A percentile compares a stretch with the other conserved stretches of the same genome.
These are phyloP conservation scores for Syngnathus floridae DNA, from an alignment of 2,113 vertebrate species.

Conservation along the genomic window DNA sequence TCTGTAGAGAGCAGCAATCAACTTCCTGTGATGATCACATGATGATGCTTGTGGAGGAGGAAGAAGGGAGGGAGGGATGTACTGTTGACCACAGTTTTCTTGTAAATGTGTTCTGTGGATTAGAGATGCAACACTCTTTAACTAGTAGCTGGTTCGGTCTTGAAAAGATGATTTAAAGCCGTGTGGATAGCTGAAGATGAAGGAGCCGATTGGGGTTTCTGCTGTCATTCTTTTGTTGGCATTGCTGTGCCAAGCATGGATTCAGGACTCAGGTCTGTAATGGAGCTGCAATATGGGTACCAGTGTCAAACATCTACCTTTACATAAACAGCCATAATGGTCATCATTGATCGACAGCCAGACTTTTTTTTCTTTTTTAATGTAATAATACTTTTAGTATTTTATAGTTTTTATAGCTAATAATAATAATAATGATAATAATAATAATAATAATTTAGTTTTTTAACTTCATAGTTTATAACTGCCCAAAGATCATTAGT, in stretches of 20 bases:
- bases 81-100: background rate
- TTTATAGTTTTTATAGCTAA: too few species aligned
- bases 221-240: background rate
- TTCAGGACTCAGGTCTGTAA: slow-evolving; percentile 46
- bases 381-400: too few species aligned
- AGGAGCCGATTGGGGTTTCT: slow-evolving; percentile 24
- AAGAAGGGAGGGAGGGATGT: background rate
- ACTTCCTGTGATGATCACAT: slow-evolving; percentile 4
- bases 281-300: background rate
- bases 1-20: background rate
- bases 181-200: slow-evolving; percentile 18
- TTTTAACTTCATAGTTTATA: too few species aligned
- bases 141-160: background rate
- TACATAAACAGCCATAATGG: too few species aligned
- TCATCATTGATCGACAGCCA: too few species aligned
- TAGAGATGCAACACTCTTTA: background rate
- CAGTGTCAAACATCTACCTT: too few species aligned
- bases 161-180: slow-evolving; percentile 2
- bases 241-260: slow-evolving; percentile 22
- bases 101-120: background rate
- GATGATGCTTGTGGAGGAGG: slow-evolving; percentile 1
- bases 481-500: too few species aligned
- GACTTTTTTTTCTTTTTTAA: too few species aligned
- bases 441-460: too few species aligned
- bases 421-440: too few species aligned